Evolutionary conservation across 1,140 invertebrate species (phyloP), one percentile per base, ranked within the genome.

Genomic region (Caerostris extrusa): DNA sequence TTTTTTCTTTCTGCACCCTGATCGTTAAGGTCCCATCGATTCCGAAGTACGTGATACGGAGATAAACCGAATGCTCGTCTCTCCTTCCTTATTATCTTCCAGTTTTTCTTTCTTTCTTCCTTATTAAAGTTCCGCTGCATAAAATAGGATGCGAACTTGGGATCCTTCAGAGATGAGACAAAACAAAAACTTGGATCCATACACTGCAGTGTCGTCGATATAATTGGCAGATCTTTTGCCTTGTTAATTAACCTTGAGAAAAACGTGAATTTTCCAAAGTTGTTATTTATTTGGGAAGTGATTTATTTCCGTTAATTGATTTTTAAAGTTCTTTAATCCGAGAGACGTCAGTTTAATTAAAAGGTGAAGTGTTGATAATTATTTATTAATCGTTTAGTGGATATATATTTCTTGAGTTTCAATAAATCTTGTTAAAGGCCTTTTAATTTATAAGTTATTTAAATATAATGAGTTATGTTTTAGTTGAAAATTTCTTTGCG

Each of bases 11-110:
- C n/a, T 6, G 12, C 17, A 85, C 55, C 14, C 55, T 57, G 57
- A 85, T 85, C 82, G 82, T 58, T 85, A 56, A 85, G 56, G 53
- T 55, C n/a, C 55, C 14, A 57, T 57, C 55, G 53, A 57, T 57
- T 85, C 17, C n/a, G 10, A 8, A n/a, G 82, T n/a, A 85, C 82
- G 82, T 85, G 82, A 85, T 85, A 57, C 8, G 82, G 14, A 85
- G 56, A 85, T 85, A 85, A 85, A 85, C 57, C 17, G 82, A n/a
- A 85, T n/a, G 8, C 7, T 85, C 17, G 61, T 67, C 82, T 85
- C 6, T 17, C 55, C 55, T 14, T n/a, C 53, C 81, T 83, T 83
- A 83, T 83, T 83, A 83, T 83, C 53, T 83, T 82, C 12, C 5
- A 53, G 34, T 85, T 14, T 85, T 85, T 56, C 57, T 55, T 85